These are phyloP conservation scores for Formicarius rufipectus DNA, from an alignment of 2,113 vertebrate species.

Conservation along the genomic window DNA sequence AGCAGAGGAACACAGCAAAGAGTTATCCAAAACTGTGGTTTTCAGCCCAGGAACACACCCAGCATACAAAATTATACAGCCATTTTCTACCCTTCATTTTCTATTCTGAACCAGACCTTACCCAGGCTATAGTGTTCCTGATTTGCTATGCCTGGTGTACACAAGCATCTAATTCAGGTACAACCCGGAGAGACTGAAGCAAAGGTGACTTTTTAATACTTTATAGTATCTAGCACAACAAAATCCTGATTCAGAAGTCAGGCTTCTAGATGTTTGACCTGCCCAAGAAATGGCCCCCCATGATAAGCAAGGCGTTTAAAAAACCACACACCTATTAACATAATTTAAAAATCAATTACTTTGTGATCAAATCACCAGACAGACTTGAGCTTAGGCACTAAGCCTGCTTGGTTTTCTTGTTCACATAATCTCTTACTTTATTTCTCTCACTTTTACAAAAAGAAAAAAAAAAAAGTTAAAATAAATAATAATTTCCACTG, in stretches of 20 bases:
- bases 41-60: neutral
- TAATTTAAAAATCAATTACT: neutral
- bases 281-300: neutral
- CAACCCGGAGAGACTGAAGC: neutral
- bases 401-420: neutral
- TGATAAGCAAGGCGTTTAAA: neutral
- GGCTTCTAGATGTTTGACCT: neutral
- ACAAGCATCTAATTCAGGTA: neutral
- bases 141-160: neutral
- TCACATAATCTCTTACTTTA: neutral
- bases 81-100: neutral
- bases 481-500: neutral
- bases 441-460: neutral
- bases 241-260: neutral
- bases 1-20: neutral
- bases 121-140: neutral
- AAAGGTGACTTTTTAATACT: neutral
- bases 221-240: neutral
- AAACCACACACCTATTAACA: fast-evolving
- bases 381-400: neutral
- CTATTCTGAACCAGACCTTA: neutral
- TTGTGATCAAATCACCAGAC: neutral
- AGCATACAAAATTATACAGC: neutral
- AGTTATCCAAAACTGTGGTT: neutral
- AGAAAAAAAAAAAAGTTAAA: neutral